A percentile compares a stretch with the other conserved stretches of the same genome.
phyloP scores from a whole-genome alignment of 2,888 invertebrate genomes.

The Drosophila kokeensis region DNA sequence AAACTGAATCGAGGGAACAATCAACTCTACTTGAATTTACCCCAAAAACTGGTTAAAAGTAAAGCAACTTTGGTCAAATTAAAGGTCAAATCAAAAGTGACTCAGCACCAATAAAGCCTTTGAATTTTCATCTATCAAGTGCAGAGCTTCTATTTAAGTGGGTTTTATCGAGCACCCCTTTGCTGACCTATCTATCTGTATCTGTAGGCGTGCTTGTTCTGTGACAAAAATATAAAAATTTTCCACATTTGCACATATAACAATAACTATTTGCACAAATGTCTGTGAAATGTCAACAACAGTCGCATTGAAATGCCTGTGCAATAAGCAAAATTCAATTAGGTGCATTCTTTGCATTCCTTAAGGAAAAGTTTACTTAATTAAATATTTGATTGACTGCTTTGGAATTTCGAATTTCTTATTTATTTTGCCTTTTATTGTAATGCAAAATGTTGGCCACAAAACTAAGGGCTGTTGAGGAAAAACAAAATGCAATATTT shows the following conservation, averaged over 20 bases:
- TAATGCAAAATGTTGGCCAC: conserved; percentile 36
- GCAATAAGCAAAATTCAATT: conserved; percentile 3
- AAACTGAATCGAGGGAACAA: conserved; percentile 19
- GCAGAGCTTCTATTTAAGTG: background rate
- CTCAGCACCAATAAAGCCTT: conserved; percentile 20
- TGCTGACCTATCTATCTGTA: background rate
- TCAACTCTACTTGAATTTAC: conserved; percentile 4
- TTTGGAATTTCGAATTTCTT: conserved; percentile 16
- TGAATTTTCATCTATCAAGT: background rate
- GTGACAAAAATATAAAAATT: background rate
- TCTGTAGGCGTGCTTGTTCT: background rate
- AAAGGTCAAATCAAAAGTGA: conserved; percentile 12
- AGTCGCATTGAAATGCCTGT: background rate
- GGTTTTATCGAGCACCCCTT: background rate
- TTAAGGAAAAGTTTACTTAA: conserved; percentile 12
- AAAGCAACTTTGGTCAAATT: conserved; percentile 9
- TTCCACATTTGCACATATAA: background rate
- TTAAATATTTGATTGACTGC: conserved; percentile 5
- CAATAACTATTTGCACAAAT: background rate
- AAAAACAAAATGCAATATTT: background rate
- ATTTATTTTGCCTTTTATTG: conserved; percentile 44
- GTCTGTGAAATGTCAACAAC: background rate
- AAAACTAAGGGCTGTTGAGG: background rate
- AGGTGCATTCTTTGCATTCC: conserved; percentile 20
- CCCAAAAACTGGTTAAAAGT: background rate